Evolutionary conservation across 2,797 vertebrate genomes (phyloP), one percentile per base, ranked within the genome.

Genomic region (Sternotherus odoratus): DNA sequence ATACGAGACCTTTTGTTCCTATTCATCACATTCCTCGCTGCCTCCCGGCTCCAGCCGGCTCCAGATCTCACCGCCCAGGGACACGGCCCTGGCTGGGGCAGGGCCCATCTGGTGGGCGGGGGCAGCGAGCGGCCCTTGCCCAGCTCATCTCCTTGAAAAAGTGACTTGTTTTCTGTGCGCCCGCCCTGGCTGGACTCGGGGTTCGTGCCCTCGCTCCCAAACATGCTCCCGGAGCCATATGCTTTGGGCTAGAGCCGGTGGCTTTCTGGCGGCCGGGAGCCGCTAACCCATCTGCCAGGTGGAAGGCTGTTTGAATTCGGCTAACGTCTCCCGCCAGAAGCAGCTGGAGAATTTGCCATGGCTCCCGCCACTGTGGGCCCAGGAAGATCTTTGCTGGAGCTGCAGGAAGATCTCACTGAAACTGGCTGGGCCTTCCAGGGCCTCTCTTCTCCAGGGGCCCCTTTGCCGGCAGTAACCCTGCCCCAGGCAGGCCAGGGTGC

Each of bases 11-110:
- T 95, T 92, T 87, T 93, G 91, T 88, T 88, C 79, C 85, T 77
- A 17, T 57, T 56, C 94, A 78, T 89, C 88, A 86, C 89, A 87
- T 89, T 95, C 26, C 46, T 54, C n/a, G 49, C 36, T 33, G 43
- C 53, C 72, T 91, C 89, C 83, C 86, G 86, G 93, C 81, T 84
- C 83, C 60, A 8, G 1, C 26, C 6, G 48, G 50, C 63, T 46
- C 28, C 21, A 5, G 36, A 56, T 30, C 48, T 86, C 75, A 53
- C 3, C 17, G 12, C 43, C 1, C 1, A 39, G 83, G 78, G 57
- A 57, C 19, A 4, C 83, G 69, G 63, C 48, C 39, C 21, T 2
- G 43, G 72, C 6, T 8, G 86, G 91, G 9, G 21, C 81, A 1
- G 26, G 54, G 46, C 21, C 36, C 53, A 53, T 1, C n/a, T 48